Percentiles rank a stretch among this genome's conserved stretches.
Conservation (phyloP, 1,140 invertebrate species). For the Chironomus tepperi region DNA sequence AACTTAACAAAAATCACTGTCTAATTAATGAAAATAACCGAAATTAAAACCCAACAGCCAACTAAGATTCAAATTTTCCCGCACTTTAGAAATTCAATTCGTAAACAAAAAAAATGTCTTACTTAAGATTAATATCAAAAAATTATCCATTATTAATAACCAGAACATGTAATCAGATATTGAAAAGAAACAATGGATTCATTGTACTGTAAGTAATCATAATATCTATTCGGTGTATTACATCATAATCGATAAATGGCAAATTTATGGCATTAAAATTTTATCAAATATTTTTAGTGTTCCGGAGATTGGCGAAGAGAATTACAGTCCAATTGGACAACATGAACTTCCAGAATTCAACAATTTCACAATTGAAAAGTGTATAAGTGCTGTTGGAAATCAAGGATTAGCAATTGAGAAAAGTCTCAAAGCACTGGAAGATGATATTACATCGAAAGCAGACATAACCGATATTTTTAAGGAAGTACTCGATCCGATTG, state of each 20-base stretch:
- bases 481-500: slow-evolving; percentile 67
- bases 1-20: too few relatives aligned
- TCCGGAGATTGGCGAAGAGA: slow-evolving; percentile 82
- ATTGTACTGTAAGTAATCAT: neutral
- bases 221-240: neutral
- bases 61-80: too few relatives aligned
- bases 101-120: slow-evolving; percentile 18
- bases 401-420: slow-evolving; percentile 76
- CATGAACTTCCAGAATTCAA: slow-evolving; percentile 69
- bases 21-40: too few relatives aligned
- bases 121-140: neutral
- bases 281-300: slow-evolving; percentile 50
- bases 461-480: slow-evolving; percentile 53
- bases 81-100: neutral
- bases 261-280: too few relatives aligned
- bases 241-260: neutral
- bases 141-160: neutral
- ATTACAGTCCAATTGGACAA: slow-evolving; percentile 62
- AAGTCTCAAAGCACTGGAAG: slow-evolving; percentile 49
- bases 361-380: slow-evolving; percentile 70
- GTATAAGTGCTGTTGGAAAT: slow-evolving; percentile 70
- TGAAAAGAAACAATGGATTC: neutral
- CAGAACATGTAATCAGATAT: neutral
- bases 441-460: slow-evolving; percentile 30
- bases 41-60: too few relatives aligned